Percentiles rank a stretch among this genome's conserved stretches.
These are phyloP conservation scores for Poecilia wingei DNA, from an alignment of 2,797 vertebrate species.

Conservation along the genomic window DNA sequence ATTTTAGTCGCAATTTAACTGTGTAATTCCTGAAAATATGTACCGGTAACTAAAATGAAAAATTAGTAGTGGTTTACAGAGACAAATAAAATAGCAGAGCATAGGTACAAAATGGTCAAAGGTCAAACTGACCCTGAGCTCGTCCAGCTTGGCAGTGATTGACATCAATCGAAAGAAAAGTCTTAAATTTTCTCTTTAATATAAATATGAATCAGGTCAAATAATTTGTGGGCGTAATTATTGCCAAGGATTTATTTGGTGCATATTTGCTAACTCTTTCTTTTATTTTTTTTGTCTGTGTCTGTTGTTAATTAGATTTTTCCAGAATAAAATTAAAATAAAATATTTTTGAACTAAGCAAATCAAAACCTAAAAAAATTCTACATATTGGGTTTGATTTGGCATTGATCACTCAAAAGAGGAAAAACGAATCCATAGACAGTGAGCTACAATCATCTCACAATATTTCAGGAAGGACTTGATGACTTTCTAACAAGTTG, in stretches of 20 bases:
- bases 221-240: background rate
- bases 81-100: background rate
- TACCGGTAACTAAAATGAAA: background rate
- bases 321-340: background rate
- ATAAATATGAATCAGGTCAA: background rate
- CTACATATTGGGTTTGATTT: background rate
- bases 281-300: background rate
- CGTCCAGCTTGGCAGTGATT: background rate
- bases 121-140: background rate
- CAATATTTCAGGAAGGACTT: slow-evolving; percentile 60
- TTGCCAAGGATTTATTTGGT: background rate
- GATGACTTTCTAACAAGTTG: slow-evolving; percentile 76
- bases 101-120: background rate
- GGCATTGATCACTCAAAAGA: background rate
- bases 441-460: slow-evolving; percentile 41
- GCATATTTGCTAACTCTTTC: background rate
- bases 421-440: background rate
- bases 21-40: background rate
- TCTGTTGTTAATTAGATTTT: background rate
- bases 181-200: background rate
- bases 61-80: background rate
- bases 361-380: background rate
- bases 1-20: background rate
- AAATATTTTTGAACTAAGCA: background rate
- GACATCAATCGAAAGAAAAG: background rate